A percentile compares a stretch with the other conserved stretches of the same genome.
phyloP scores from a whole-genome alignment of 2,797 vertebrate genomes.

The Neosilurus mollespiculum region DNA sequence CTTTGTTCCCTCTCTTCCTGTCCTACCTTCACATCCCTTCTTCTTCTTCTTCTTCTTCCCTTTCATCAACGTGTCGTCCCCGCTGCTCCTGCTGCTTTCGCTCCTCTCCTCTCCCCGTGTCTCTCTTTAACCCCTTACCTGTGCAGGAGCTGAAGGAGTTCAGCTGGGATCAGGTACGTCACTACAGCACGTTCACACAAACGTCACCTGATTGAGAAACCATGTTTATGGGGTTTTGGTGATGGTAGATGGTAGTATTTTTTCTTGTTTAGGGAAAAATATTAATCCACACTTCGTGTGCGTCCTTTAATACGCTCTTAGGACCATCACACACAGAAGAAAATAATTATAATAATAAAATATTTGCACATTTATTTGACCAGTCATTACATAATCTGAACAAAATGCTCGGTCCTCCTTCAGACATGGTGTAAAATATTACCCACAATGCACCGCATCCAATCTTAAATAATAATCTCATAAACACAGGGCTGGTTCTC shows the following conservation, averaged over 20 bases:
- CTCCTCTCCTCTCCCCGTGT: conserved; percentile 61
- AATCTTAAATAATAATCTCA: neutral
- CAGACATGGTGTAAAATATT: neutral
- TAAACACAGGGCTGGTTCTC: neutral
- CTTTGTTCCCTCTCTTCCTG: conserved; percentile 67
- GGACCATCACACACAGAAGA: neutral
- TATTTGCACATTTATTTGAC: neutral
- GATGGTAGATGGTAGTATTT: neutral
- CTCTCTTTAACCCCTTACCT: conserved; percentile 56
- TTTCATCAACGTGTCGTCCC: conserved; percentile 52
- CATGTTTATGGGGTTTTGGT: neutral
- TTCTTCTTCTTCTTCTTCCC: conserved; percentile 54
- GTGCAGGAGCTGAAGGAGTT: conserved; percentile 92
- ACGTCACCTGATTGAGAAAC: neutral
- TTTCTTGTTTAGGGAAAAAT: neutral
- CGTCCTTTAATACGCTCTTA: neutral
- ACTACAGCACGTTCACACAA: neutral
- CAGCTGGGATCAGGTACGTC: conserved; percentile 93
- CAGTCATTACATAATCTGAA: neutral
- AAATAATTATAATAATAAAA: no score
- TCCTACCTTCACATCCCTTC: conserved; percentile 56
- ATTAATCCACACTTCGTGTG: neutral
- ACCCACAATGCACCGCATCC: neutral
- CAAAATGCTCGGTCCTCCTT: neutral
- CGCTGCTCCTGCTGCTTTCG: conserved; percentile 54